A percentile compares a stretch with the other conserved stretches of the same genome.
phyloP scores from a whole-genome alignment of 1,140 invertebrate genomes.

The Colletes gigas region DNA sequence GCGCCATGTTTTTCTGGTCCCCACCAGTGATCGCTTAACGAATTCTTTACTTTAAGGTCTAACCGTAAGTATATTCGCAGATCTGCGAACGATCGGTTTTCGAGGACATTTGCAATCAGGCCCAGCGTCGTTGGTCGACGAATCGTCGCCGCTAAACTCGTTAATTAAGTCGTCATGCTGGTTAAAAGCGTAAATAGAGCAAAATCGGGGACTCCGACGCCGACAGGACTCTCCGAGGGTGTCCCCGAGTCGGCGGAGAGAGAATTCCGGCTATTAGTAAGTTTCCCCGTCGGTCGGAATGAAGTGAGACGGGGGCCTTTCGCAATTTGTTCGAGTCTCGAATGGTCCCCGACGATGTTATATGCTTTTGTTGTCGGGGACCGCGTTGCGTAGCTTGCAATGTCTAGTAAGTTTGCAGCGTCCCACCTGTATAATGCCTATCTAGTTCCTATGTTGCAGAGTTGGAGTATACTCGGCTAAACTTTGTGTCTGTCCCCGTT shows the following conservation, averaged over 20 bases:
- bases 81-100: slow-evolving; percentile 47
- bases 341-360: too few species aligned
- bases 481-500: neutral
- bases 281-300: neutral
- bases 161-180: neutral
- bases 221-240: neutral
- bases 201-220: neutral
- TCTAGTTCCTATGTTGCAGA: neutral
- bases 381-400: slow-evolving; percentile 4
- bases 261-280: neutral
- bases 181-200: neutral
- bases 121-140: neutral
- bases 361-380: neutral
- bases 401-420: neutral
- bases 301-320: too few species aligned
- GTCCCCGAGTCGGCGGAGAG: neutral
- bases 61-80: slow-evolving; percentile 59
- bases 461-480: slow-evolving; percentile 1
- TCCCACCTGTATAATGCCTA: neutral
- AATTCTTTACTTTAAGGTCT: slow-evolving; percentile 51
- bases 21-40: slow-evolving; percentile 23
- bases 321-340: neutral
- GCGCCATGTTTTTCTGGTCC: too few species aligned
- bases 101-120: slow-evolving; percentile 26
- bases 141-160: neutral